These are phyloP conservation scores for Drosophila rellima DNA, from an alignment of 2,888 invertebrate genomes.

Conservation along the genomic window DNA sequence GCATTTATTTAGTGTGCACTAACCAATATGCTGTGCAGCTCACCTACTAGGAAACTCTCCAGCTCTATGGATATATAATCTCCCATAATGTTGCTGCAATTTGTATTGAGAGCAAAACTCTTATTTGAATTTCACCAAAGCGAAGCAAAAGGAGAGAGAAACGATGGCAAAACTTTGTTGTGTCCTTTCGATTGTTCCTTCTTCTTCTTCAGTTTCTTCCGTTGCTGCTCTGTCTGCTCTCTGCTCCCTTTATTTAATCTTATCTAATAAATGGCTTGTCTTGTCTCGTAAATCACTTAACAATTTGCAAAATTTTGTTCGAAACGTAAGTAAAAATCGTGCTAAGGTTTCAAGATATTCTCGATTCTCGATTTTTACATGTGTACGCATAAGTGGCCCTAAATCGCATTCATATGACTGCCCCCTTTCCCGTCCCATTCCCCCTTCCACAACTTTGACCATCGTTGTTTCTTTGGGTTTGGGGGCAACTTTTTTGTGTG, in stretches of 20 bases:
- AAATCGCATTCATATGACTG: slow-evolving; percentile 82
- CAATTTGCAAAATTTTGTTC: slow-evolving; percentile 83
- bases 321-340: slow-evolving; percentile 72
- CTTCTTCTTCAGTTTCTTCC: not conserved
- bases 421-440: not conserved
- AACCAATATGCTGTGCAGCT: not conserved
- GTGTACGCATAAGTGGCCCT: slow-evolving; percentile 83
- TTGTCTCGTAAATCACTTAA: slow-evolving; percentile 86
- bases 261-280: slow-evolving; percentile 85
- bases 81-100: slow-evolving; percentile 80
- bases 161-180: slow-evolving; percentile 40
- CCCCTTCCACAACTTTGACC: not conserved
- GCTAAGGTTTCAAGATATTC: slow-evolving; percentile 69
- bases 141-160: slow-evolving; percentile 18
- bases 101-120: slow-evolving; percentile 66
- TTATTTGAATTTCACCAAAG: slow-evolving; percentile 42
- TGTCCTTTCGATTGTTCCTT: slow-evolving; percentile 7
- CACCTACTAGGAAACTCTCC: not conserved
- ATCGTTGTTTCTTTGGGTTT: slow-evolving; percentile 1
- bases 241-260: slow-evolving; percentile 81
- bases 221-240: slow-evolving; percentile 42
- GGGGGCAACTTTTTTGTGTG: slow-evolving; percentile 70
- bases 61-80: slow-evolving; percentile 73
- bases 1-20: not conserved
- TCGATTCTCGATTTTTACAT: slow-evolving; percentile 72